A percentile compares a stretch with the other conserved stretches of the same genome.
These are phyloP conservation scores for Dryobotodes eremita DNA, from an alignment of 2,888 invertebrate genomes.

Conservation along the genomic window DNA sequence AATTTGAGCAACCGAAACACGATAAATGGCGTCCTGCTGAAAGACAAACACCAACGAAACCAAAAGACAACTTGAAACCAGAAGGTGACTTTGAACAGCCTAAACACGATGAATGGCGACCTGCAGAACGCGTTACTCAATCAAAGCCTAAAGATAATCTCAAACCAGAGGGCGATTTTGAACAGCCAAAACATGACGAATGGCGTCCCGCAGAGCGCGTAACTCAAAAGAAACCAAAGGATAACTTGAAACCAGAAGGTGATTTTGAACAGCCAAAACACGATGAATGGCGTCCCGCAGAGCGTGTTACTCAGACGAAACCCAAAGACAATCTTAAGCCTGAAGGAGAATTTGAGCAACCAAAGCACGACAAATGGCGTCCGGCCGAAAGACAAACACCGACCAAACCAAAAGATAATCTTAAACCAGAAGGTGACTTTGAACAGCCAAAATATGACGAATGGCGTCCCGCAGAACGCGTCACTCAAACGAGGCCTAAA, in stretches of 20 bases:
- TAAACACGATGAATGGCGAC: conserved; percentile 69
- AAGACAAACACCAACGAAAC: conserved; percentile 72
- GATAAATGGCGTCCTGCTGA: conserved; percentile 38
- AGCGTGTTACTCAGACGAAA: conserved; percentile 71
- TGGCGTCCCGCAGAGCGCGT: conserved; percentile 58
- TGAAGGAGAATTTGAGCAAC: conserved; percentile 87
- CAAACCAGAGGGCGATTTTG: conserved; percentile 57
- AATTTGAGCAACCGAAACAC: conserved; percentile 22
- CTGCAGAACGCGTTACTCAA: conserved; percentile 44
- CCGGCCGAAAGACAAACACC: conserved; percentile 64
- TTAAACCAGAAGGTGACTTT: conserved; percentile 91
- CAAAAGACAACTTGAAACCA: conserved; percentile 87
- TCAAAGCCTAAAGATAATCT: conserved; percentile 55
- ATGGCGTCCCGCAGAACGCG: conserved; percentile 59
- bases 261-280: conserved; percentile 85
- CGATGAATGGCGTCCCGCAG: conserved; percentile 80
- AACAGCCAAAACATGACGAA: conserved; percentile 45
- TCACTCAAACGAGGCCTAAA: conserved; percentile 37
- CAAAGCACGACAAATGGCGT: conserved; percentile 53
- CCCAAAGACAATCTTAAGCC: conserved; percentile 87
- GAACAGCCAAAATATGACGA: conserved; percentile 73
- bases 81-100: conserved; percentile 89
- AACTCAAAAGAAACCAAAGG: conserved; percentile 45
- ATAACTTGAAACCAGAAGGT: conserved; percentile 90
- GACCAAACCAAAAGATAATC: conserved; percentile 83